Evolutionary conservation across 2,113 vertebrate genomes (phyloP), one percentile per base, ranked within the genome.

Genomic region (Recurvirostra avosetta): DNA sequence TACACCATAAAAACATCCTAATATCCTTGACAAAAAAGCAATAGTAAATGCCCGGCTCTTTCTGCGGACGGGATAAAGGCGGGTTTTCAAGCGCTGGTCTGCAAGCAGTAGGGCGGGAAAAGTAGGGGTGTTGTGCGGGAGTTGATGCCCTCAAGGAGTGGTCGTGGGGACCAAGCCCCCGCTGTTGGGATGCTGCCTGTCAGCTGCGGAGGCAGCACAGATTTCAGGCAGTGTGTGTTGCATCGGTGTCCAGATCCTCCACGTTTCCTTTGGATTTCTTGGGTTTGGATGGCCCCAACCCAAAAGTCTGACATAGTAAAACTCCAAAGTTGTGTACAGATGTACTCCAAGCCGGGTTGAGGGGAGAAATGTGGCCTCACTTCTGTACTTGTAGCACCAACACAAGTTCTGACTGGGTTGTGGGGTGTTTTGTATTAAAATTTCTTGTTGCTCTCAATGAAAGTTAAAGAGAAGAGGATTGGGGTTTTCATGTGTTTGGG

Each of bases 41-140:
- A 4, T 8, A 49, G 4, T 15, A 56, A 93, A 56, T 50, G 15
- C 38, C n/a, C 40, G 43, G 2, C 7, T 76, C 26, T 74, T 70
- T 55, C 41, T 41, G 15, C 11, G 5, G 2, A 9, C 16, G 6
- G 21, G 19, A 5, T n/a, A 56, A 93, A 36, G 15, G 49, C 22
- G 26, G 0, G 2, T 78, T 86, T 83, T 83, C 36, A 65, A 90
- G n/a, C 1, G 2, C 17, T 26, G 15, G 4, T 78, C 20, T 61
- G 25, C 40, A 72, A 86, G 40, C 27, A 70, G 53, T 36, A 76
- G 36, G n/a, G 29, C 8, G 50, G 90, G 72, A 84, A 80, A 22
- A 0, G 1, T 15, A 26, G 14, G 11, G 40, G 4, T 18, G 49
- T 53, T 30, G 38, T 27, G n/a, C 1, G 4, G 62, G 45, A 45